Conservation (phyloP, 2,797 vertebrate species). For the Eulemur rubriventer region DNA sequence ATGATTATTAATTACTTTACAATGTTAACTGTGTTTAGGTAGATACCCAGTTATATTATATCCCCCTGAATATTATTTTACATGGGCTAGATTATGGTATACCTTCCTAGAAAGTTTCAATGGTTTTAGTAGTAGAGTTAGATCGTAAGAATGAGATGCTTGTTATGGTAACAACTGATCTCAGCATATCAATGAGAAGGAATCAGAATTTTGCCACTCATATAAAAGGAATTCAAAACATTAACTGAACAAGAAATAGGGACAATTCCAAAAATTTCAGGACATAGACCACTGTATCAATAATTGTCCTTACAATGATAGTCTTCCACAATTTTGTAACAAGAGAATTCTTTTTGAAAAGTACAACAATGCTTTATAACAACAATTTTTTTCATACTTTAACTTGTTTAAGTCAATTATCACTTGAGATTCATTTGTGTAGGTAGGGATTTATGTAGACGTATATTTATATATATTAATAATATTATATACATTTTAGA, state of each 20-base stretch:
- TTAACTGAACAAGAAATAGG: neutral
- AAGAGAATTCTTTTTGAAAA: neutral
- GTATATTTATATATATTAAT: too few relatives aligned
- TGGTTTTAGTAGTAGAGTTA: neutral
- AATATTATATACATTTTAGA: neutral
- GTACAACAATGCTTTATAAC: neutral
- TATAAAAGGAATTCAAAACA: neutral
- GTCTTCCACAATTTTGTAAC: neutral
- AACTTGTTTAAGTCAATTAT: neutral
- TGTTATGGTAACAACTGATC: neutral
- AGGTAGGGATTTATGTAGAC: too few relatives aligned
- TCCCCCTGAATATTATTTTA: neutral
- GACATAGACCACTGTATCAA: neutral
- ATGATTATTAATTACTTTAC: neutral
- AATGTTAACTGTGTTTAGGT: neutral
- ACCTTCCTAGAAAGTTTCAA: neutral
- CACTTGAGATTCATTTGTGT: neutral
- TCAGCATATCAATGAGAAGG: neutral
- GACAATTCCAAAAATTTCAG: neutral
- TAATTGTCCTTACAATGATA: neutral
- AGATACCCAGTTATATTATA: neutral
- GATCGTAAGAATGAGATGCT: neutral
- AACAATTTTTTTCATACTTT: neutral
- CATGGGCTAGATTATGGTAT: neutral
- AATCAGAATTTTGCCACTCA: neutral